Evolutionary conservation across 2,113 vertebrate genomes (phyloP), one percentile per base, ranked within the genome.

Genomic region (Camelus dromedarius): DNA sequence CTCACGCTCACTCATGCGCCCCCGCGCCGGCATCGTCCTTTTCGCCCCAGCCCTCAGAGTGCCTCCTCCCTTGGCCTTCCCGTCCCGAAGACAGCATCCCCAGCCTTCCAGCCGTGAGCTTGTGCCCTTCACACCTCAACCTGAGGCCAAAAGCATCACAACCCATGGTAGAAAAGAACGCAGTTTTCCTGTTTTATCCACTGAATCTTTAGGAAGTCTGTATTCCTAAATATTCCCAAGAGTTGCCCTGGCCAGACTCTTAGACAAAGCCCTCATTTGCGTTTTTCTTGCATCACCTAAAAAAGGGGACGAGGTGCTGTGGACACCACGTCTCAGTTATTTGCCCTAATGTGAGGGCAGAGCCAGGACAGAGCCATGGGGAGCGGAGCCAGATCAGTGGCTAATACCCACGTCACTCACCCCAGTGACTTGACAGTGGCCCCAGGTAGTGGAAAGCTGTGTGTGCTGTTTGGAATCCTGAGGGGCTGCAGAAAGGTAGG

Each of bases 51-150:
- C 22, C 60, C 93, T 89, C 16, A 20, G 20, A 46, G 8, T 69
- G 66, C 30, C 11, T 62, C 16, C 16, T 81, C 6, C 42, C 28
- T 38, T 26, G 18, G 32, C 35, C 54, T 18, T 14, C 3, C 35
- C 1, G 0, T 26, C 18, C 16, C 8, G 0, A 0, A 7, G 30
- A 26, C 1, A 24, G 19, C 0, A 24, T 28, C 67, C 15, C 12
- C 11, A 2, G 9, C 20, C 18, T 35, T 73, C 56, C 48, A 8
- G 2, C 3, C 42, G 15, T 28, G 93, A 48, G 10, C 6, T 0
- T 10, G 0, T 8, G 3, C 28, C 72, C 48, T 69, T 38, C 10
- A 10, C 14, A 35, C 13, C 2, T 22, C 42, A 13, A 0, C 87
- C 52, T 1, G 8, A 60, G 72, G 18, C 19, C 16, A 6, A 19